Percentiles rank a stretch among this genome's conserved stretches.
phyloP scores from a whole-genome alignment of 2,888 invertebrate species.

The Mesodorylaimus sp. region DNA sequence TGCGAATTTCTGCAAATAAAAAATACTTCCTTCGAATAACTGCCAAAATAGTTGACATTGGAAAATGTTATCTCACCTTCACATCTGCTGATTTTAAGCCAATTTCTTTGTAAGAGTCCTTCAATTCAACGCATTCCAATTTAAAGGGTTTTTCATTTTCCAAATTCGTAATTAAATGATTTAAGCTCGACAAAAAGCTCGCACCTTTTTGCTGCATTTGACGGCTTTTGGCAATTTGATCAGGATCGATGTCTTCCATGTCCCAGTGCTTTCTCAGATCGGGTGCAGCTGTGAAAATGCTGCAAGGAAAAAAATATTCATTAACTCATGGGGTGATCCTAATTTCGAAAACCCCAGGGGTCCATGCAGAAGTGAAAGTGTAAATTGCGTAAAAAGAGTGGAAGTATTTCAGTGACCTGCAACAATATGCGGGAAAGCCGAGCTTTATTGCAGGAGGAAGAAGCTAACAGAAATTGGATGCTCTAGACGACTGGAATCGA shows the following conservation, averaged over 20 bases:
- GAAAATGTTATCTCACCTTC: too few species aligned
- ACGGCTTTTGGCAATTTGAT: background rate
- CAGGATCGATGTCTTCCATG: conserved; percentile 1
- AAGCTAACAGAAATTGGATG: too few species aligned
- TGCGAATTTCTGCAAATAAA: too few species aligned
- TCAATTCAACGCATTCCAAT: background rate
- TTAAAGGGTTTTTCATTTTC: background rate
- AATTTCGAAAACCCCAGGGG: background rate
- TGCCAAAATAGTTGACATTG: too few species aligned
- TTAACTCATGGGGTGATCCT: background rate
- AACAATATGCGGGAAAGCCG: too few species aligned
- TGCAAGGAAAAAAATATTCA: background rate
- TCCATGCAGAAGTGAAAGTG: background rate
- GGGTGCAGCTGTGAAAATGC: conserved; percentile 1
- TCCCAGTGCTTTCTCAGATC: background rate
- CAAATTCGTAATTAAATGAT: background rate
- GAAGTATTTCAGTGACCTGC: too few species aligned
- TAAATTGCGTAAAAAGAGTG: too few species aligned
- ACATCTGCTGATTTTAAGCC: conserved; percentile 1
- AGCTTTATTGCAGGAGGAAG: too few species aligned
- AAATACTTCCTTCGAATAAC: too few species aligned
- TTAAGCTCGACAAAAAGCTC: background rate
- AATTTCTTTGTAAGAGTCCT: background rate
- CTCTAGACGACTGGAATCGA: too few species aligned
- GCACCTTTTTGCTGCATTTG: background rate